These are phyloP conservation scores for Dendrophyllia cribrosa DNA, from an alignment of 64 coral and sea anemone genomes.

Conservation along the genomic window DNA sequence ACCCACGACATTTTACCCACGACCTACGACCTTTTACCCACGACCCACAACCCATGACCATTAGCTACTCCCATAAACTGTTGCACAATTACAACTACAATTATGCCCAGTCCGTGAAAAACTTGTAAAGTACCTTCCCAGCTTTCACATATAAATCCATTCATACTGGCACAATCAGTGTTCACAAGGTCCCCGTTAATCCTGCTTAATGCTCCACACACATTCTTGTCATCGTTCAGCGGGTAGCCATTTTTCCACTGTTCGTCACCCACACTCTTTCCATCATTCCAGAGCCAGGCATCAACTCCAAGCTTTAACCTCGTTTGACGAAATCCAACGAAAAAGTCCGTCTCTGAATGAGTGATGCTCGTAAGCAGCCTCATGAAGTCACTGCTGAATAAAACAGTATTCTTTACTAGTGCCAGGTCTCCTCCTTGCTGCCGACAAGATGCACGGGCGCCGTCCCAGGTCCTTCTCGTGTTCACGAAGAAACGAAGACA, in stretches of 20 bases:
- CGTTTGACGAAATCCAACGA: constrained; percentile 27
- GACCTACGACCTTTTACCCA: too few species aligned
- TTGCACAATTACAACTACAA: too few species aligned
- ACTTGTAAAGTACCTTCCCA: neutral
- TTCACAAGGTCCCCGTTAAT: neutral
- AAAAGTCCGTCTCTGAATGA: constrained; percentile 11
- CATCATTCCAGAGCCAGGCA: constrained; percentile 45
- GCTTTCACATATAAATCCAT: constrained; percentile 60
- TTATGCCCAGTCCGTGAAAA: too few species aligned
- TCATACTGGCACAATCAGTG: constrained; percentile 5
- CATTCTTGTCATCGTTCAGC: neutral
- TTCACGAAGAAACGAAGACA: constrained; percentile 53
- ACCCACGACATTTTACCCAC: too few species aligned
- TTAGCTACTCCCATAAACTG: too few species aligned
- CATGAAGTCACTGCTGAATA: neutral
- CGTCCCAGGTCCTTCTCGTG: constrained; percentile 54
- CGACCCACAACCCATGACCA: too few species aligned
- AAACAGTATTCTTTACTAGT: neutral
- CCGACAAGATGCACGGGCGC: constrained; percentile 49
- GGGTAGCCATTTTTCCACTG: constrained; percentile 48
- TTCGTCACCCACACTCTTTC: neutral
- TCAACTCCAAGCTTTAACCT: neutral
- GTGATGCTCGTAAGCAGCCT: constrained; percentile 26
- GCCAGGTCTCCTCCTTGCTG: constrained; percentile 46
- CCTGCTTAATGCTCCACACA: constrained; percentile 26